A percentile compares a stretch with the other conserved stretches of the same genome.
Evolutionary conservation across 1,140 invertebrate species (phyloP).

Genomic region (Paracyclopina nana): DNA sequence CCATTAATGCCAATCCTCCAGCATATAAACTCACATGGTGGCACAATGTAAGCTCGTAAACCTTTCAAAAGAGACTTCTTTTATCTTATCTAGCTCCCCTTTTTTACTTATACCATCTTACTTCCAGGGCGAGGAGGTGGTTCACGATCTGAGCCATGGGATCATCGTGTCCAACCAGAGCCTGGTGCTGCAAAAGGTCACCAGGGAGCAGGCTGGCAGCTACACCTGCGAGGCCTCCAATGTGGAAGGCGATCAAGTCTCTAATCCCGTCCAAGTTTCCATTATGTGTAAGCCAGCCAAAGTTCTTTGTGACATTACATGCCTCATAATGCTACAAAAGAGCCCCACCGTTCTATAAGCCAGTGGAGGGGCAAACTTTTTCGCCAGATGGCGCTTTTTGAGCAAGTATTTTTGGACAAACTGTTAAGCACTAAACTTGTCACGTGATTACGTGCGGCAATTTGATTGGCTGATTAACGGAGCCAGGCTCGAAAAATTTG

Average conservation of each 20-base stretch:
- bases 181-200: constrained; percentile 40
- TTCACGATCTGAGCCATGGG: constrained; percentile 38
- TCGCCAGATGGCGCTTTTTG: no score
- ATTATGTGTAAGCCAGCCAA: constrained; percentile 21
- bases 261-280: constrained; percentile 35
- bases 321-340: not conserved
- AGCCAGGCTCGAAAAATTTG: no score
- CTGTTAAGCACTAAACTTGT: no score
- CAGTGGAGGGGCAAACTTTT: no score
- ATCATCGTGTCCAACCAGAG: constrained; percentile 43
- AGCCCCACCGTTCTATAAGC: not conserved
- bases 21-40: constrained; percentile 75
- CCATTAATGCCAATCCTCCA: constrained; percentile 56
- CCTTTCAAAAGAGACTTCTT: no score
- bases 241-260: constrained; percentile 33
- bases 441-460: no score
- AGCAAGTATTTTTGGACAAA: no score
- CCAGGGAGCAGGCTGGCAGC: constrained; percentile 36
- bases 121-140: constrained; percentile 33
- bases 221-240: constrained; percentile 46
- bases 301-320: not conserved
- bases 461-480: no score
- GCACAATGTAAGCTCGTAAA: constrained; percentile 55
- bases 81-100: no score
- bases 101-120: no score